Evolutionary conservation across 2,797 vertebrate species (phyloP).

Genomic region (Enteromius viviparus): DNA sequence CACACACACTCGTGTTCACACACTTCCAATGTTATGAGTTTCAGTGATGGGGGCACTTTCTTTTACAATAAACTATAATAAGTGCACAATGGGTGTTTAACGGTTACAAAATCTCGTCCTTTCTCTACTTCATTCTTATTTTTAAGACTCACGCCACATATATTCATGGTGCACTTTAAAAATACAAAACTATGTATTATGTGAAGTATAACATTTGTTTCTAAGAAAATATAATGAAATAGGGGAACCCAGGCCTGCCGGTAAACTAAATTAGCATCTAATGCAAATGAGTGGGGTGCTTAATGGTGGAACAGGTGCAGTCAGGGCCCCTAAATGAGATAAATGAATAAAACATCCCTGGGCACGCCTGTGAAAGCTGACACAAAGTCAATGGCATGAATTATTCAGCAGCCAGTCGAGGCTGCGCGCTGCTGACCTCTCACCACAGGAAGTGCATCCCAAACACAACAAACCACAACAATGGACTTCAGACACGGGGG

Average conservation of each 20-base stretch:
- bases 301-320: conserved; percentile 97
- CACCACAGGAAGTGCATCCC: conserved; percentile 76
- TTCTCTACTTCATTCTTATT: not conserved
- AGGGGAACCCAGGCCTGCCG: conserved; percentile 56
- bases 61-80: conserved; percentile 34
- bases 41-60: conserved; percentile 16
- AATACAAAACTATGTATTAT: not conserved
- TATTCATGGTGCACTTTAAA: conserved; percentile 57
- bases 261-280: conserved; percentile 95
- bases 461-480: conserved; percentile 66
- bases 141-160: conserved; percentile 59
- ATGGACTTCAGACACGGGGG: conserved; percentile 58
- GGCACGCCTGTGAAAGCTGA: conserved; percentile 74
- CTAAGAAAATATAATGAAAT: conserved; percentile 55
- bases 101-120: not conserved
- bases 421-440: conserved; percentile 87
- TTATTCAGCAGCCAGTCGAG: conserved; percentile 92
- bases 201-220: conserved; percentile 54
- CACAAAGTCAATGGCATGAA: conserved; percentile 98
- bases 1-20: conserved; percentile 59
- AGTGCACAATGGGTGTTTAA: conserved; percentile 9
- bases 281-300: conserved; percentile 93
- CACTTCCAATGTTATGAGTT: conserved; percentile 42
- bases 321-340: conserved; percentile 96
- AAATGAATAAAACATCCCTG: conserved; percentile 98